These are phyloP conservation scores for Stictonetta naevosa DNA, from an alignment of 2,113 vertebrate species.

Conservation along the genomic window DNA sequence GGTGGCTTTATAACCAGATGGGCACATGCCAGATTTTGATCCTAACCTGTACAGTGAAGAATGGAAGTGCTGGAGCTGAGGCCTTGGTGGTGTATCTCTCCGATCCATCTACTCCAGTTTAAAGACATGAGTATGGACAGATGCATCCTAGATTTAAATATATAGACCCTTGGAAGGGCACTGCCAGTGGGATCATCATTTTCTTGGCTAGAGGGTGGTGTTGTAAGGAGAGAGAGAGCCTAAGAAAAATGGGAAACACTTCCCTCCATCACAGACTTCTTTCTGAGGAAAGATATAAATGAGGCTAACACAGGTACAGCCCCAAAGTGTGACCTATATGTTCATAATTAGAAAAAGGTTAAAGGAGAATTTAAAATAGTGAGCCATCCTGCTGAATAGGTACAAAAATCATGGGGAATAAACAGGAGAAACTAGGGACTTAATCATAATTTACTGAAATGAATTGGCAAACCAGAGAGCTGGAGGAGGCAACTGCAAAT, in stretches of 20 bases:
- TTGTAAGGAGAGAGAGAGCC: not conserved
- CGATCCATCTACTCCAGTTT: not conserved
- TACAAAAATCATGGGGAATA: not conserved
- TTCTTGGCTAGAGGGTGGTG: not conserved
- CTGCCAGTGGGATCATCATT: not conserved
- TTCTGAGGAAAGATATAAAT: not conserved
- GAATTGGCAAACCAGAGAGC: not conserved
- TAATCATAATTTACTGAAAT: not conserved
- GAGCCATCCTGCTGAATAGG: not conserved
- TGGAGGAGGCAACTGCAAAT: not conserved
- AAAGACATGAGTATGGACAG: not conserved
- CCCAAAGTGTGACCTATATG: not conserved
- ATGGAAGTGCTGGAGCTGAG: not conserved
- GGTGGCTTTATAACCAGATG: not conserved
- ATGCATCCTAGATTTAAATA: not conserved
- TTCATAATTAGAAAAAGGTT: not conserved
- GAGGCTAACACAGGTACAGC: not conserved
- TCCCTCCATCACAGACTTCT: not conserved
- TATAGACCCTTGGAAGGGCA: not conserved
- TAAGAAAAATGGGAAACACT: not conserved
- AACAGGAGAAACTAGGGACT: not conserved
- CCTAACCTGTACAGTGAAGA: not conserved
- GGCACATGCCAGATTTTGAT: fast-evolving
- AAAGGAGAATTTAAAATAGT: not conserved
- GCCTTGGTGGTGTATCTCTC: not conserved